Evolutionary conservation across 2,113 vertebrate genomes (phyloP).

Genomic region (Malaclemys terrapin): DNA sequence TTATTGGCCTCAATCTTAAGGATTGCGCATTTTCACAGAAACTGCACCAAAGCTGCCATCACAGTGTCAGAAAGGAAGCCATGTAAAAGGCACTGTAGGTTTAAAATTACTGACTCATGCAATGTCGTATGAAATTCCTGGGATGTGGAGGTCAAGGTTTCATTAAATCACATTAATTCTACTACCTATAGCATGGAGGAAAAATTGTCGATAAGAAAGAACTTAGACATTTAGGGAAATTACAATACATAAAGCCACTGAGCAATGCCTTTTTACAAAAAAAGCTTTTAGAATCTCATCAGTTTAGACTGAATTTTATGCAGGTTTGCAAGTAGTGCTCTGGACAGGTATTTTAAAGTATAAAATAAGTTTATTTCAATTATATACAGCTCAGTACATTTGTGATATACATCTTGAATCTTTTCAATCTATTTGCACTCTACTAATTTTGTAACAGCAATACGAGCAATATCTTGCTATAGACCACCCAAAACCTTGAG

Average conservation of each 20-base stretch:
- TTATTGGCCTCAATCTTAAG: neutral
- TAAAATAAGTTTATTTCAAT: slow-evolving; percentile 81
- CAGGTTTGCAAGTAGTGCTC: slow-evolving; percentile 60
- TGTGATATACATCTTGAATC: slow-evolving; percentile 22
- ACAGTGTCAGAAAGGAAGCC: slow-evolving; percentile 15
- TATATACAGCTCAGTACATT: slow-evolving; percentile 62
- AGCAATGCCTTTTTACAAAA: neutral
- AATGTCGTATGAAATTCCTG: neutral
- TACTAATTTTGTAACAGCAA: slow-evolving; percentile 54
- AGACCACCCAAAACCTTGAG: neutral
- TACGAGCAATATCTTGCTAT: neutral
- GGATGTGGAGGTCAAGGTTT: neutral
- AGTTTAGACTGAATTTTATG: neutral
- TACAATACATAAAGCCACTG: neutral
- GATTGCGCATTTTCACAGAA: slow-evolving; percentile 40
- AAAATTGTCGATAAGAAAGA: neutral
- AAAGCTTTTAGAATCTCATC: neutral
- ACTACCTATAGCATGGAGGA: neutral
- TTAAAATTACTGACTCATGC: neutral
- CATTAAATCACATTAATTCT: neutral
- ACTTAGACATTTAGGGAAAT: neutral
- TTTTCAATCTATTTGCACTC: slow-evolving; percentile 16
- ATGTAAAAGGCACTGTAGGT: neutral
- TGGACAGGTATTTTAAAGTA: slow-evolving; percentile 59
- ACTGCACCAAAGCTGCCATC: neutral